These are phyloP conservation scores for Turdus rufiventris DNA, from an alignment of 2,113 vertebrate genomes.

Conservation along the genomic window DNA sequence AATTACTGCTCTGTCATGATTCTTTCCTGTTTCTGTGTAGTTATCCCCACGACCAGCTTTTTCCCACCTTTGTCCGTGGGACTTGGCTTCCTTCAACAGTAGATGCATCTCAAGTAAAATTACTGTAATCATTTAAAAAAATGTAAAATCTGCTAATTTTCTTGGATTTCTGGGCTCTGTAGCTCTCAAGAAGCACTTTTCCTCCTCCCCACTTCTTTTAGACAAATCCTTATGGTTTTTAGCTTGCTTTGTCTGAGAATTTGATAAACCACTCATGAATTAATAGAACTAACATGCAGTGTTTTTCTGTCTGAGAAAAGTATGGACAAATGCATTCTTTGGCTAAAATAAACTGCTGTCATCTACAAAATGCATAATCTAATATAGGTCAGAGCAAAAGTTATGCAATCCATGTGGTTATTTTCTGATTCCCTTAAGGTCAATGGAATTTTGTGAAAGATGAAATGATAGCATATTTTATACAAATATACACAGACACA, in stretches of 20 bases:
- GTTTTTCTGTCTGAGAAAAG: conserved; percentile 15
- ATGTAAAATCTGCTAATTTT: neutral
- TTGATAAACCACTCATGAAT: neutral
- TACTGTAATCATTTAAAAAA: neutral
- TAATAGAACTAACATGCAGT: neutral
- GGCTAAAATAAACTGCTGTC: conserved; percentile 42
- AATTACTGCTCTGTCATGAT: neutral
- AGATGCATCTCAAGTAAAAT: neutral
- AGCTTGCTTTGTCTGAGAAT: neutral
- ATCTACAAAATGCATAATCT: neutral
- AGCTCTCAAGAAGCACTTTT: neutral
- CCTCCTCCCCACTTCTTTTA: neutral
- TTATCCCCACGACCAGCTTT: neutral
- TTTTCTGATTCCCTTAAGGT: neutral
- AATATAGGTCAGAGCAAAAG: neutral
- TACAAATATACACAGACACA: neutral
- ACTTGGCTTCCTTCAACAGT: neutral
- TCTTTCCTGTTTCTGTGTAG: neutral
- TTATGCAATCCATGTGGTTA: neutral
- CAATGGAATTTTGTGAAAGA: neutral
- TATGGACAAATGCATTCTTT: conserved; percentile 42
- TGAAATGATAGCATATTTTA: neutral
- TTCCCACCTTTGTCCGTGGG: neutral
- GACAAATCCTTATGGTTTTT: neutral
- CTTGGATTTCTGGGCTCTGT: neutral